phyloP scores from a whole-genome alignment of 2,888 invertebrate species.

The Xestia xanthographa region DNA sequence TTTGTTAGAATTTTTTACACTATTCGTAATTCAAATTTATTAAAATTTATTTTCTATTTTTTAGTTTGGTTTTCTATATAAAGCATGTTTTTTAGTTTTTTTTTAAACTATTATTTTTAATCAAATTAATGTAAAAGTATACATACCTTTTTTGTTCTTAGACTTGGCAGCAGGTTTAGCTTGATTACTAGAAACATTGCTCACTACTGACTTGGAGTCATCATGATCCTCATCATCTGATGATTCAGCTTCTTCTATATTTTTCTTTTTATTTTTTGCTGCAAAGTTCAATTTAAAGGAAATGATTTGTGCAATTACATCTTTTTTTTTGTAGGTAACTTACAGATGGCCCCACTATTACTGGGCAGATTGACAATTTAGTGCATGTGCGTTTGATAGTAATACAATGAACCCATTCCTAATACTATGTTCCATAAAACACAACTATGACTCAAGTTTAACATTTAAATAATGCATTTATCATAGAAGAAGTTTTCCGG shows the following conservation, averaged over 20 bases:
- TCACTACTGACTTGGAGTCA: constrained; percentile 82
- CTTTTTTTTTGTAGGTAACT: neutral
- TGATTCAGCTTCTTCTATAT: constrained; percentile 85
- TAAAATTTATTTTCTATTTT: too few species aligned
- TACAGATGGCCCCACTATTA: neutral
- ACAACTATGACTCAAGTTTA: neutral
- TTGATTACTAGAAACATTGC: constrained; percentile 81
- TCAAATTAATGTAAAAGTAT: neutral
- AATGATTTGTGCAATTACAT: neutral
- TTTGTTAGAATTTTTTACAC: too few species aligned
- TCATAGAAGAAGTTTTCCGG: too few species aligned
- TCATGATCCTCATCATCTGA: constrained; percentile 88
- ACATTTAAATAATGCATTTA: neutral
- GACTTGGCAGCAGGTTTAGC: constrained; percentile 74
- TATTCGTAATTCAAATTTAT: too few species aligned
- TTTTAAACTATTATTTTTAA: too few species aligned
- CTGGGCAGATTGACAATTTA: neutral
- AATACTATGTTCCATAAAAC: neutral
- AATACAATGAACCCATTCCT: neutral
- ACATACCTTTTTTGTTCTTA: constrained; percentile 82
- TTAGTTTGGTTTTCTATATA: too few species aligned
- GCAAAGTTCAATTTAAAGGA: constrained; percentile 40
- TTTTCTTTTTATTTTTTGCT: constrained; percentile 87
- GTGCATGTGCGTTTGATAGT: neutral
- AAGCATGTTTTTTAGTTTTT: too few species aligned